Evolutionary conservation across 2,797 vertebrate genomes (phyloP), one percentile per base, ranked within the genome.

Genomic region (Rhadinocentrus ornatus): DNA sequence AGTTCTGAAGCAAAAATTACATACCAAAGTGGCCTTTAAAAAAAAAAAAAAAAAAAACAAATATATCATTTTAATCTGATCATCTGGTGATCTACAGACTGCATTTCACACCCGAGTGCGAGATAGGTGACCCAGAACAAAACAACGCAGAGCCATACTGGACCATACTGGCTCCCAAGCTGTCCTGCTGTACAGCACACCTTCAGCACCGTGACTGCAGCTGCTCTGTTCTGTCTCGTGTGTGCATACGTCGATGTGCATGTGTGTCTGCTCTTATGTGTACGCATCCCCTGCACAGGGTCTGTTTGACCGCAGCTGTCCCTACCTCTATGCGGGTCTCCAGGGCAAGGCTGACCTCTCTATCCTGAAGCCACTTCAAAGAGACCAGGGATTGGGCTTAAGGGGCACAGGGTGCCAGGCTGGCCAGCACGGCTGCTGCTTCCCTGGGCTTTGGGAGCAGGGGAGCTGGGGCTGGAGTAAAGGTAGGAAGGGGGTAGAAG

Each of bases 51-150:
- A 32, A 18, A 62, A 7, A 32, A 1, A 6, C 10, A 37, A 13
- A 72, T 69, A 73, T 57, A 68, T 71, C 56, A 2, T 71, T 80
- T 73, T 72, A 58, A 75, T 84, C 62, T 83, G 86, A 83, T 89
- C 86, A 89, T 91, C 81, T 88, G 80, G 83, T 85, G 85, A 79
- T 87, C 82, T 53, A 62, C 78, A 78, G 86, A 86, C 87, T 80
- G 66, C 60, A 89, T 93, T 92, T 92, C 69, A 86, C 93, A 92
- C 89, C 89, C 89, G 89, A 90, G 84, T 89, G 89, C 83, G 77
- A 69, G 87, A 82, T 78, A 92, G 88, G 87, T 93, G 94, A 94
- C 92, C 92, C 93, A 92, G 92, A 94, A 94, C 75, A 84, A 82
- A 82, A 18, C 78, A 65, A 77, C 85, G 78, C 66, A 71, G 82